Evolutionary conservation across 2,113 vertebrate species (phyloP).

Genomic region (Planiliza haematocheilus): DNA sequence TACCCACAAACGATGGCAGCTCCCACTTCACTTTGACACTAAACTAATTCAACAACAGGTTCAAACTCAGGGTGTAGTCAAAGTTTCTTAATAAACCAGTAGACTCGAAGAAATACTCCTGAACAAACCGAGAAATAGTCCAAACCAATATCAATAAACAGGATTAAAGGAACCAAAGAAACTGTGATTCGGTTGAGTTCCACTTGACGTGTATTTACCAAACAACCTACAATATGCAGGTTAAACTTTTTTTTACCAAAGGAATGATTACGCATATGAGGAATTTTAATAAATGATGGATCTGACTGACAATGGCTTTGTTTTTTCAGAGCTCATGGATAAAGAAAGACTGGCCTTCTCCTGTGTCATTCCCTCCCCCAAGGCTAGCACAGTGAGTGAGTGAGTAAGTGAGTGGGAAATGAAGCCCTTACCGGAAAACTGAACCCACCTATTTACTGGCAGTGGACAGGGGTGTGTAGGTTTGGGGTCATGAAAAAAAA

Average conservation of each 20-base stretch:
- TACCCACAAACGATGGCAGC: too few relatives aligned
- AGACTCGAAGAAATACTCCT: background rate
- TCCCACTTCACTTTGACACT: too few relatives aligned
- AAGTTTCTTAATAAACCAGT: too few relatives aligned
- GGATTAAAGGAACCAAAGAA: background rate
- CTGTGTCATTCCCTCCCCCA: constrained; percentile 71
- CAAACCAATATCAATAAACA: background rate
- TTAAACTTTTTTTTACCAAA: background rate
- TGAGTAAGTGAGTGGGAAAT: constrained; percentile 62
- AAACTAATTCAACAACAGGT: too few relatives aligned
- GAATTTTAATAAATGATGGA: constrained; percentile 8
- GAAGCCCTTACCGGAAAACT: constrained; percentile 77
- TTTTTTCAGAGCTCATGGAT: constrained; percentile 36
- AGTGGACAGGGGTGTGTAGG: constrained; percentile 9
- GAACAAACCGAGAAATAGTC: background rate
- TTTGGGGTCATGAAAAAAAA: background rate
- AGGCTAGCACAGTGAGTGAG: constrained; percentile 39
- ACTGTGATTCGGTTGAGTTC: background rate
- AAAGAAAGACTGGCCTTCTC: constrained; percentile 67
- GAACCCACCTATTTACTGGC: constrained; percentile 74
- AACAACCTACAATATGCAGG: too few relatives aligned
- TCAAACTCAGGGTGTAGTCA: too few relatives aligned
- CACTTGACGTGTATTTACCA: background rate
- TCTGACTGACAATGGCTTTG: constrained; percentile 49
- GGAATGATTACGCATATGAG: background rate